Evolutionary conservation across 2,888 invertebrate species (phyloP), one percentile per base, ranked within the genome.

Genomic region (Sinhomidia bicolor): DNA sequence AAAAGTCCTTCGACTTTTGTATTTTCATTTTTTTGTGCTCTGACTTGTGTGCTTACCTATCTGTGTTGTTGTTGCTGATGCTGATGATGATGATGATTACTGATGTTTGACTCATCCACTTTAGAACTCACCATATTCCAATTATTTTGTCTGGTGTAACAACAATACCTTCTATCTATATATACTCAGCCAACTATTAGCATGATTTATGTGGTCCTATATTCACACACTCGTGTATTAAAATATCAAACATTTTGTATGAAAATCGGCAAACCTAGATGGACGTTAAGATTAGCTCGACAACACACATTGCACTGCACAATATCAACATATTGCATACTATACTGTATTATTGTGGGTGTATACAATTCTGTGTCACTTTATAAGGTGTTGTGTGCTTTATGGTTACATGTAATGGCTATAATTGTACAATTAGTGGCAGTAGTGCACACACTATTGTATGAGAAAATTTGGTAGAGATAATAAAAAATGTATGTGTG

Each of bases 161-260:
- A 29, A 60, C 60, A 60, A 60, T 26, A 6, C 65, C 26, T 10
- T 6, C 60, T 47, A 47, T 12, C 47, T 12, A 47, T 47, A 20
- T n/a, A 20, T 20, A 10, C 54, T 10, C n/a, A 57, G 17, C 57
- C 9, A 26, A 51, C 51, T 57, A 57, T 81, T 65, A 71, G 36
- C 29, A 71, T 71, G 71, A 82, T 82, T 83, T 71, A 83, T 83
- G 29, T 26, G 36, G 7, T 12, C 10, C n/a, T 36, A 36, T 12
- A 36, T 41, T 68, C 32, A 5, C 41, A 36, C 68, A 17, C 3
- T 36, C 1, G 9, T 23, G 10, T 12, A 3, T 4, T 12, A 68
- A 7, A n/a, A 1, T 68, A 68, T 14, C 9, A 65, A n/a, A n/a
- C n/a, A 7, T 10, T 9, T 62, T 20, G 10, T 20, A 20, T 3